phyloP scores from a whole-genome alignment of 2,888 invertebrate species.

The Gymnocheta viridis region DNA sequence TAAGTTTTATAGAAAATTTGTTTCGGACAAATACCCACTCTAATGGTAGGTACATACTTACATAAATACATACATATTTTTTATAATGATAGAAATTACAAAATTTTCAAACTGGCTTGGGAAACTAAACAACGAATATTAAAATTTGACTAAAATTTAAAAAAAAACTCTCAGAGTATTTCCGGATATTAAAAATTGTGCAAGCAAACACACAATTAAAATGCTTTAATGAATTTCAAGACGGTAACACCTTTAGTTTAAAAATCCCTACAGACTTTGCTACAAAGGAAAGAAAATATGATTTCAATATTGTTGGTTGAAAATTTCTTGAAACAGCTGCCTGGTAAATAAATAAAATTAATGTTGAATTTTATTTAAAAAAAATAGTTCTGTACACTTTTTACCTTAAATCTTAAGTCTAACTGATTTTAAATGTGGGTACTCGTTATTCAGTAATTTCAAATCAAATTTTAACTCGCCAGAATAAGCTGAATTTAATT shows the following conservation, averaged over 20 bases:
- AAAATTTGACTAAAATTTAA: not conserved
- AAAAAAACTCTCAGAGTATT: not conserved
- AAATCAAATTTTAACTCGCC: no score
- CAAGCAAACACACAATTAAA: not conserved
- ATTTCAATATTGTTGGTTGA: no score
- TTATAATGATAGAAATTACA: not conserved
- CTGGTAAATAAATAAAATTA: not conserved
- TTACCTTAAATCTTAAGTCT: not conserved
- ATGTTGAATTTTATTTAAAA: not conserved
- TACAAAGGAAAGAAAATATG: no score
- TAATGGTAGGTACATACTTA: no score
- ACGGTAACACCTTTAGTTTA: no score
- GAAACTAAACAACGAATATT: not conserved
- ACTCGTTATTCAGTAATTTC: not conserved
- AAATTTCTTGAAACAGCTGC: not conserved
- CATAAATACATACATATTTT: no score
- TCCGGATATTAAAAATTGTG: not conserved
- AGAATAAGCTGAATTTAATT: not conserved
- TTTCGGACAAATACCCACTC: not conserved
- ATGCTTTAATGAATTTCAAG: no score
- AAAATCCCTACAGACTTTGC: no score
- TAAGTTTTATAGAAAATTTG: constrained; percentile 6
- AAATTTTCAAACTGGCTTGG: not conserved
- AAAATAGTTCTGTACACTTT: no score
- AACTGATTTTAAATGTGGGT: not conserved